phyloP scores from a whole-genome alignment of 2,113 vertebrate genomes.

The Lathamus discolor region DNA sequence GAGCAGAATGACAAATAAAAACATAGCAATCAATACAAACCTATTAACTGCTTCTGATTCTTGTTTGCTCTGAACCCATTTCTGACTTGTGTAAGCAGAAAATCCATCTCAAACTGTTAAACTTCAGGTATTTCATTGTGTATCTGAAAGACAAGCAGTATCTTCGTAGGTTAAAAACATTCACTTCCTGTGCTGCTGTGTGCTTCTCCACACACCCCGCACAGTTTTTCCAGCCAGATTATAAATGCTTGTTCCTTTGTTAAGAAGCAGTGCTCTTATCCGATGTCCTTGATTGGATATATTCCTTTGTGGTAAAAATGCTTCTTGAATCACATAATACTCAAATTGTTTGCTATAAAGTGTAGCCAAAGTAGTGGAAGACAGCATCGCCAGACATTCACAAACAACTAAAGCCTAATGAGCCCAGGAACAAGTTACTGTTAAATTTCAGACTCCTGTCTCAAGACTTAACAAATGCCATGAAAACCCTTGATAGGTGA shows the following conservation, averaged over 20 bases:
- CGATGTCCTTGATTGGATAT: neutral
- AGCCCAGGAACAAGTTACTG: constrained; percentile 29
- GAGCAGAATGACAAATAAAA: neutral
- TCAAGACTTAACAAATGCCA: neutral
- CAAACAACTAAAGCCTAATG: constrained; percentile 60
- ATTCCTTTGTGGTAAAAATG: neutral
- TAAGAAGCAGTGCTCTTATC: neutral
- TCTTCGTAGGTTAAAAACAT: neutral
- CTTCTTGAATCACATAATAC: neutral
- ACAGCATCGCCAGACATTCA: neutral
- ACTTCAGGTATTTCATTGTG: neutral
- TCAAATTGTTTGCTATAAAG: neutral
- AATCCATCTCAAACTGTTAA: neutral
- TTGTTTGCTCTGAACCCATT: neutral
- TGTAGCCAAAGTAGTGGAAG: neutral
- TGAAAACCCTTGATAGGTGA: neutral
- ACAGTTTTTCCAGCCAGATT: neutral
- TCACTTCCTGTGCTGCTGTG: neutral
- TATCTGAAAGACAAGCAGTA: neutral
- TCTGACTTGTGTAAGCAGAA: neutral
- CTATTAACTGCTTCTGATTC: neutral
- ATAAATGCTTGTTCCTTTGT: neutral
- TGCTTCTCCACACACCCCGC: neutral
- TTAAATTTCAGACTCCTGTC: constrained; percentile 6
- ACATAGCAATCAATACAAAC: neutral